Evolutionary conservation across 1,140 invertebrate genomes (phyloP).

Genomic region (Aphaenogaster rudis): DNA sequence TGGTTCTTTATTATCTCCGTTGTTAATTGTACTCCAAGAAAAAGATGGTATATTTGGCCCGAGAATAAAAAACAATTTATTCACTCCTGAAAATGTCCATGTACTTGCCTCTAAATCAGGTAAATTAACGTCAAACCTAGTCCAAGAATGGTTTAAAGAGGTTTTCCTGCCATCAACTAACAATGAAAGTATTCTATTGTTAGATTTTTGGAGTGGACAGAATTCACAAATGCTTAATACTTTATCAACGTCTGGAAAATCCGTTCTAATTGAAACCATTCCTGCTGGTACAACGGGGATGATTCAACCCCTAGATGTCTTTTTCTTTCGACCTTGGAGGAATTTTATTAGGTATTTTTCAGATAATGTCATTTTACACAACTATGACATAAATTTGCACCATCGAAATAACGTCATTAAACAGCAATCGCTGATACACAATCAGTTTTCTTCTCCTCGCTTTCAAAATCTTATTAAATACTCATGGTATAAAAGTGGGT

Average conservation of each 20-base stretch:
- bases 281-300: conserved; percentile 8
- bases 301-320: conserved; percentile 7
- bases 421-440: conserved; percentile 3
- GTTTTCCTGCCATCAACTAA: not conserved
- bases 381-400: not conserved
- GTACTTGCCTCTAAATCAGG: conserved; percentile 13
- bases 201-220: not conserved
- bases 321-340: conserved; percentile 9
- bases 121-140: too few relatives aligned
- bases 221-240: not conserved
- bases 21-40: too few relatives aligned
- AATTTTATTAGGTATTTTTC: conserved; percentile 16
- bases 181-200: not conserved
- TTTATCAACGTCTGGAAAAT: not conserved
- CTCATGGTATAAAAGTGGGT: not conserved
- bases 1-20: too few relatives aligned
- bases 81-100: conserved; percentile 18
- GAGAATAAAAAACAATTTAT: too few relatives aligned
- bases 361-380: not conserved
- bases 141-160: not conserved
- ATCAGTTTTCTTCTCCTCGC: not conserved
- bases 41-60: too few relatives aligned
- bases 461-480: conserved; percentile 6
- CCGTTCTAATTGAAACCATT: not conserved
- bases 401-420: not conserved